phyloP scores from a whole-genome alignment of 2,113 vertebrate genomes.

The Phasianus colchicus region DNA sequence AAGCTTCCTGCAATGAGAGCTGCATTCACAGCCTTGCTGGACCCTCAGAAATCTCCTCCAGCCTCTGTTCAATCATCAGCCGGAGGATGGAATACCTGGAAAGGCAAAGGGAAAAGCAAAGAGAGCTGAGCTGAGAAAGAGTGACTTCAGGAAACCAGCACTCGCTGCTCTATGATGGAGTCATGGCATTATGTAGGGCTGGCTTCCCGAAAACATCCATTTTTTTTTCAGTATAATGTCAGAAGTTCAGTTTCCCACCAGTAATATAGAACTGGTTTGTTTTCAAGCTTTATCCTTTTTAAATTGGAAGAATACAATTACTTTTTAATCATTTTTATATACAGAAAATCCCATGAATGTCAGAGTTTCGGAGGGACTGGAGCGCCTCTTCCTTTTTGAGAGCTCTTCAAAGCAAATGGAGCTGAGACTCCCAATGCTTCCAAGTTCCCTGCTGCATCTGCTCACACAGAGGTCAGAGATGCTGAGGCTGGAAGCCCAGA shows the following conservation, averaged over 20 bases:
- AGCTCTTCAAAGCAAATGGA: neutral
- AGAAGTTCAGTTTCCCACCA: constrained; percentile 50
- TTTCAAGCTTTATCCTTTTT: constrained; percentile 1
- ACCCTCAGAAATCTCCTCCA: constrained; percentile 86
- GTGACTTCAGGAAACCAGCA: constrained; percentile 34
- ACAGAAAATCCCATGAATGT: neutral
- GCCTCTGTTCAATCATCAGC: constrained; percentile 88
- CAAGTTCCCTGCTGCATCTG: neutral
- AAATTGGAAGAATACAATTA: neutral
- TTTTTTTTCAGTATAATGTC: constrained; percentile 3
- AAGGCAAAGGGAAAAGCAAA: neutral
- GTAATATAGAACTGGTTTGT: constrained; percentile 52
- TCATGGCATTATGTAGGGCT: constrained; percentile 16
- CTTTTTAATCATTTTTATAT: constrained; percentile 21
- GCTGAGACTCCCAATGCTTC: neutral
- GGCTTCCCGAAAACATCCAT: constrained; percentile 35
- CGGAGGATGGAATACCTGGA: constrained; percentile 85
- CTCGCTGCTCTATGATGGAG: neutral
- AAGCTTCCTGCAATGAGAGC: neutral
- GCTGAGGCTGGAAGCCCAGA: neutral
- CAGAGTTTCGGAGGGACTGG: constrained; percentile 80
- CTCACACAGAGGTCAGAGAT: neutral
- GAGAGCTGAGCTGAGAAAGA: neutral
- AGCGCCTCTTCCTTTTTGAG: constrained; percentile 90
- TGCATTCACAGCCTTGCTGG: constrained; percentile 60